A percentile compares a stretch with the other conserved stretches of the same genome.
Evolutionary conservation across 2,888 invertebrate species (phyloP).

Genomic region (Halictus quadricinctus): DNA sequence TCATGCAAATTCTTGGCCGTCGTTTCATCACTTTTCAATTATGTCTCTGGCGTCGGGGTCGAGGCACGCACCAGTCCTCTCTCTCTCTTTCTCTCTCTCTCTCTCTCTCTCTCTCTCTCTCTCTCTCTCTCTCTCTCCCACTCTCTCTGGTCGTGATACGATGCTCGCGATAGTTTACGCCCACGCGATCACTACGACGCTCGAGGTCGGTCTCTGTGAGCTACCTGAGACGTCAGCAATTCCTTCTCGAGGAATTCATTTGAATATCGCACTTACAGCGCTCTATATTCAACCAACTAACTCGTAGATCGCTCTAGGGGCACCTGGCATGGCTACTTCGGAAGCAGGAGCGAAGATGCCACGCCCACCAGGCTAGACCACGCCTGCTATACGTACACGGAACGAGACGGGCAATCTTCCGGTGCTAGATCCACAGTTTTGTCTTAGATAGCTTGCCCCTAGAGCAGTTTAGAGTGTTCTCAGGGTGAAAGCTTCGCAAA

Average conservation of each 20-base stretch:
- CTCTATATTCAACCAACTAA: background rate
- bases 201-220: background rate
- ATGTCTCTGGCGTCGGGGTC: conserved; percentile 6
- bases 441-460: too few relatives aligned
- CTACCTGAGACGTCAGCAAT: background rate
- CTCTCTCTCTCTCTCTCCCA: background rate
- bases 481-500: too few relatives aligned
- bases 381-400: background rate
- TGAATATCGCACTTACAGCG: background rate
- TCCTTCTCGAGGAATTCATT: background rate
- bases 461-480: too few relatives aligned
- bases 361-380: background rate
- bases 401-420: too few relatives aligned
- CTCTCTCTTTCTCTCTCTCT: background rate
- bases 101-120: background rate
- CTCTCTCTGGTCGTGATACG: background rate
- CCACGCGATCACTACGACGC: conserved; percentile 19
- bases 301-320: background rate
- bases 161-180: conserved; percentile 22
- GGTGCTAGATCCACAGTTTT: too few relatives aligned
- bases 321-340: background rate
- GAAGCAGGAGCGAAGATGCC: background rate
- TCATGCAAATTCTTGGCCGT: conserved; percentile 49
- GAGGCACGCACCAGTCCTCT: background rate
- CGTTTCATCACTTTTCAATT: conserved; percentile 57